Conservation (phyloP, 2,888 invertebrate genomes). For the Xanthostigma xanthostigma region DNA sequence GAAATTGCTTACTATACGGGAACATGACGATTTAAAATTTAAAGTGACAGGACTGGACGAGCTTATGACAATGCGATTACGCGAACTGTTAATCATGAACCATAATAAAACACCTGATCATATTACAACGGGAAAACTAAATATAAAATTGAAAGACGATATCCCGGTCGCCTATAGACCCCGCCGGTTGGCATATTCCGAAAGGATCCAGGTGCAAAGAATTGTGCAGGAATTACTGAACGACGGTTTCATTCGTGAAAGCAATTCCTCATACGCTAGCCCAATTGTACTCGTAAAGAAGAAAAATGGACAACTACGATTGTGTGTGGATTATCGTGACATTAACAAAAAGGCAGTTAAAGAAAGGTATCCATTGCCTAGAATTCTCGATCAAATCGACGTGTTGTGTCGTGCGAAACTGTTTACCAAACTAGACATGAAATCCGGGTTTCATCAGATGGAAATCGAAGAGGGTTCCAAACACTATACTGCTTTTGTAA, state of each 20-base stretch:
- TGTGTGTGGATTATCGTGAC: conserved; percentile 15
- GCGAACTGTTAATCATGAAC: background rate
- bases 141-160: conserved; percentile 8
- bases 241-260: conserved; percentile 13
- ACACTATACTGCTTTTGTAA: too few species aligned
- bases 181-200: conserved; percentile 12
- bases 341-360: conserved; percentile 12
- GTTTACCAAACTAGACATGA: too few species aligned
- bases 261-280: conserved; percentile 14
- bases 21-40: background rate
- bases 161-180: conserved; percentile 10
- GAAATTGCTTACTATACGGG: conserved; percentile 1
- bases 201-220: conserved; percentile 12
- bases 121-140: conserved; percentile 10
- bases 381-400: conserved; percentile 5
- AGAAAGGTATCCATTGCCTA: conserved; percentile 13
- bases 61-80: conserved; percentile 5
- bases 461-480: too few species aligned
- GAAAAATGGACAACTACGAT: conserved; percentile 12
- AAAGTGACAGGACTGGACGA: conserved; percentile 1
- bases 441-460: too few species aligned
- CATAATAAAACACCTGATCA: conserved; percentile 7
- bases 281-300: conserved; percentile 14
- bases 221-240: conserved; percentile 11
- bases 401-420: background rate